Evolutionary conservation across 2,113 vertebrate species (phyloP).

Genomic region (Phaetusa simplex): DNA sequence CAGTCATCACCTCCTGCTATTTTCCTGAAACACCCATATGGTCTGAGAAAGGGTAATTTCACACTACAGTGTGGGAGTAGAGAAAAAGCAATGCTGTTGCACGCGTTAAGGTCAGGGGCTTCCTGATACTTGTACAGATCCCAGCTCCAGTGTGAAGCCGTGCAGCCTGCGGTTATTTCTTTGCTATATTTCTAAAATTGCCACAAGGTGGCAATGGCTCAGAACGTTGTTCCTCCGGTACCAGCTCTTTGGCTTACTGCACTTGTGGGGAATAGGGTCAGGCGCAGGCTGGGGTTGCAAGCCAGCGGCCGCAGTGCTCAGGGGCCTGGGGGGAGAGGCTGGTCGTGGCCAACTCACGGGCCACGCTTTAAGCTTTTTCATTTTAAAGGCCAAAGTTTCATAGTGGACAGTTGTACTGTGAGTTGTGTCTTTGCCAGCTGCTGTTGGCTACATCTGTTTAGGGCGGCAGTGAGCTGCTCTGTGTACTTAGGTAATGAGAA

Average conservation of each 20-base stretch:
- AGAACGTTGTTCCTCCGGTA: neutral
- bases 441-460: neutral
- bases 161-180: neutral
- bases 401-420: neutral
- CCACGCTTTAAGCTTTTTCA: rapidly evolving
- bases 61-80: rapidly evolving
- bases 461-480: neutral
- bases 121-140: rapidly evolving
- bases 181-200: neutral
- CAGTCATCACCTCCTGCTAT: neutral
- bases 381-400: neutral
- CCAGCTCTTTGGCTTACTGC: neutral
- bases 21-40: neutral
- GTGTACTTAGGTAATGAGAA: neutral
- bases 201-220: conserved; percentile 16
- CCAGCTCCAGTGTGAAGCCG: rapidly evolving
- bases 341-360: rapidly evolving
- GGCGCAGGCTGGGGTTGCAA: neutral
- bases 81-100: neutral
- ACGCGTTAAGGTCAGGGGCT: neutral
- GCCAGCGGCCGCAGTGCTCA: rapidly evolving
- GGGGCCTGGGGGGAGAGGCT: neutral
- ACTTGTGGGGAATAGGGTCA: rapidly evolving
- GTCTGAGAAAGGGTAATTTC: neutral
- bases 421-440: neutral